phyloP scores from a whole-genome alignment of 2,113 vertebrate species.

The Typhlomys cinereus region DNA sequence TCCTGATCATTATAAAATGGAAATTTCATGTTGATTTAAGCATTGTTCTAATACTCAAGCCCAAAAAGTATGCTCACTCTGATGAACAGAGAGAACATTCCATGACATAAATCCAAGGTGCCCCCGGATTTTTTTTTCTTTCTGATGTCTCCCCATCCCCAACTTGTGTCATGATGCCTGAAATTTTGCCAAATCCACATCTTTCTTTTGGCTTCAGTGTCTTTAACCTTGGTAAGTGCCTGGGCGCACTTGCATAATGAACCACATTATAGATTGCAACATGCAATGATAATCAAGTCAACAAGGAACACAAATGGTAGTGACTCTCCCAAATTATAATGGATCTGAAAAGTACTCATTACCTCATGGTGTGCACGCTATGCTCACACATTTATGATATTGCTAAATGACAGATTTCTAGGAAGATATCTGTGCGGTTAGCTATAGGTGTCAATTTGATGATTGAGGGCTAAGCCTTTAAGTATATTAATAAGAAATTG shows the following conservation, averaged over 20 bases:
- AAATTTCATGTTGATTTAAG: background rate
- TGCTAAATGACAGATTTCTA: background rate
- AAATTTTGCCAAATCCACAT: background rate
- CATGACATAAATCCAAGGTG: background rate
- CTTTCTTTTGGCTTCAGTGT: background rate
- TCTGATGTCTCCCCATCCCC: fast-evolving
- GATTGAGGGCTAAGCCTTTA: too few relatives aligned
- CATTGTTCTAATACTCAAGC: background rate
- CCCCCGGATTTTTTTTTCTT: background rate
- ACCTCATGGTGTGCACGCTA: fast-evolving
- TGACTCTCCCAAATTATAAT: background rate
- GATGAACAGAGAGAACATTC: background rate
- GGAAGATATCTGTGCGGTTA: too few relatives aligned
- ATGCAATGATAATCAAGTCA: background rate
- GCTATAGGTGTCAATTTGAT: too few relatives aligned
- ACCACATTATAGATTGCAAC: background rate
- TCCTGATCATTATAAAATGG: background rate
- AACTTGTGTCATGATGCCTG: background rate
- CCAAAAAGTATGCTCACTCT: background rate
- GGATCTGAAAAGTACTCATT: background rate
- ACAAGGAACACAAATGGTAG: background rate
- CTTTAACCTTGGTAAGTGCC: background rate
- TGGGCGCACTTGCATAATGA: background rate
- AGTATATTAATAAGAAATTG: too few relatives aligned
- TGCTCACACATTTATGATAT: too few relatives aligned